A percentile compares a stretch with the other conserved stretches of the same genome.
Conservation (phyloP, 64 coral and sea anemone genomes). For the Porites lutea region DNA sequence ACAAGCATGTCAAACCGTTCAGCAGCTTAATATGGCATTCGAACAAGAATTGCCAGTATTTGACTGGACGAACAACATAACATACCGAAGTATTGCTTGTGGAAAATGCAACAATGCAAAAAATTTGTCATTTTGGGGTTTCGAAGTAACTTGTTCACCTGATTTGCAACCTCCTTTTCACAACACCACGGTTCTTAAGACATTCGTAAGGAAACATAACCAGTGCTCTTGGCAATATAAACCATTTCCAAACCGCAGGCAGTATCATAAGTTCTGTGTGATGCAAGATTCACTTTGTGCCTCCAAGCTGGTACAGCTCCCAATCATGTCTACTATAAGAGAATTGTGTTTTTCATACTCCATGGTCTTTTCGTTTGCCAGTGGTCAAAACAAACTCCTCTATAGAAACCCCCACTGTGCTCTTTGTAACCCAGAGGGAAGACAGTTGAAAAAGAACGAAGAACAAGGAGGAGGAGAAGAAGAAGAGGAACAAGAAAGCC, state of each 20-base stretch:
- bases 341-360: conserved; percentile 25
- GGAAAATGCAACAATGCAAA: conserved; percentile 13
- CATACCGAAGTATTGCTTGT: conserved; percentile 26
- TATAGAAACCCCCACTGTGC: conserved; percentile 48
- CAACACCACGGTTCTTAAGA: background rate
- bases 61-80: background rate
- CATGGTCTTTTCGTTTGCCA: background rate
- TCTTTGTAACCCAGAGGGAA: conserved; percentile 5
- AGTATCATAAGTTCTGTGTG: background rate
- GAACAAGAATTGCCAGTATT: background rate
- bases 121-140: background rate
- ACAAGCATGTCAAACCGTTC: background rate
- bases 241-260: background rate
- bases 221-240: conserved; percentile 11
- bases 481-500: background rate
- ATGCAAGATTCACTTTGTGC: background rate
- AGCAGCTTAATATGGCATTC: background rate
- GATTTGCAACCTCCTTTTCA: background rate
- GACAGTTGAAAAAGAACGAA: too few relatives aligned
- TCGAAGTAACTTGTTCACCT: background rate
- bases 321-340: background rate
- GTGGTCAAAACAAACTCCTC: background rate
- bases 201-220: background rate
- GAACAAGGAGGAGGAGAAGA: too few relatives aligned
- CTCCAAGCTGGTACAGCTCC: background rate